Conservation (phyloP, 2,113 vertebrate species). For the Myxocyprinus asiaticus region DNA sequence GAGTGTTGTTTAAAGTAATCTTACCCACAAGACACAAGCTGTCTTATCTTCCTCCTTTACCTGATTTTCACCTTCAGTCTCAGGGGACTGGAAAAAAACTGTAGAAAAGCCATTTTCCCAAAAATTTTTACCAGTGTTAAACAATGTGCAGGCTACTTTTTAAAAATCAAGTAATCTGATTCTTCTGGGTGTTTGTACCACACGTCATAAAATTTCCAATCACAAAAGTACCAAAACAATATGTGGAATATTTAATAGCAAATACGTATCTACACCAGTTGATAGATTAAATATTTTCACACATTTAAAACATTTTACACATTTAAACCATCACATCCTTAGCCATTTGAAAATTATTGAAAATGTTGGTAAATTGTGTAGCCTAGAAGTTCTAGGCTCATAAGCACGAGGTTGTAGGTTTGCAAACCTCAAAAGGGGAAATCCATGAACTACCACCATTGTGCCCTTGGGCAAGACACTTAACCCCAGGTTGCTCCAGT, state of each 20-base stretch:
- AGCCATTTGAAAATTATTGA: background rate
- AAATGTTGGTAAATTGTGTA: background rate
- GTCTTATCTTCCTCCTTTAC: background rate
- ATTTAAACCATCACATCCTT: background rate
- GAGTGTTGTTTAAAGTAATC: constrained; percentile 5
- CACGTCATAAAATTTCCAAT: background rate
- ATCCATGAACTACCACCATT: constrained; percentile 1
- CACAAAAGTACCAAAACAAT: background rate
- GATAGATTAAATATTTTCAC: background rate
- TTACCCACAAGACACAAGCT: constrained; percentile 8
- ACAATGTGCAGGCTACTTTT: background rate
- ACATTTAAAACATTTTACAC: background rate
- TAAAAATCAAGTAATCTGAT: background rate
- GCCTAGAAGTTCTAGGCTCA: background rate
- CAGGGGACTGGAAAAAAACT: background rate
- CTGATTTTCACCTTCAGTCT: constrained; percentile 6
- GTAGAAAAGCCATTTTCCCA: background rate
- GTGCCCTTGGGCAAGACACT: constrained; percentile 8
- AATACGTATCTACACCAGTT: background rate
- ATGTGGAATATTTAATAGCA: background rate
- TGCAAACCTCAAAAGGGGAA: background rate
- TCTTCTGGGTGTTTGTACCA: background rate
- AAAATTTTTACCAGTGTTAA: background rate
- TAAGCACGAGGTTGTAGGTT: background rate
- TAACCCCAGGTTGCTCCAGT: constrained; percentile 12